Conservation (phyloP, 2,888 invertebrate genomes). For the Latrodectus hesperus region DNA sequence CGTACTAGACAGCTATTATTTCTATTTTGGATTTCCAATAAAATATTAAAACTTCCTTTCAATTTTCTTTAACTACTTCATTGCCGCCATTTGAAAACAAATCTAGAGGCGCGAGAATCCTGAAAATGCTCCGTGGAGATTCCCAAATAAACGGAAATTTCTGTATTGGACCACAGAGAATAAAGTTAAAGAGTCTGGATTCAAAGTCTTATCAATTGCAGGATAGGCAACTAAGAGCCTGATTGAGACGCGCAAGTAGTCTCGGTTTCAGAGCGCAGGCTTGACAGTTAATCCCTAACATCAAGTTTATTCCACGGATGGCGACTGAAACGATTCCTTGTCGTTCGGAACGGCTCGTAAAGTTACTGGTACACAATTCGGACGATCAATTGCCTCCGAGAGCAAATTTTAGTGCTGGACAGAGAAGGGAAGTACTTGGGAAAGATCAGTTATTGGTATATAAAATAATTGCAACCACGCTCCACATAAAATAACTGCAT, state of each 20-base stretch:
- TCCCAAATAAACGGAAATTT: no score
- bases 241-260: background rate
- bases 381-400: conserved; percentile 32
- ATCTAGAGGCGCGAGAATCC: no score
- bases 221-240: no score
- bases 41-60: no score
- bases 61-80: no score
- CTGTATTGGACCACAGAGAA: no score
- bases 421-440: conserved; percentile 13
- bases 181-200: no score
- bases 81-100: no score
- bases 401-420: conserved; percentile 36
- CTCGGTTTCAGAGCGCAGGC: background rate
- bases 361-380: conserved; percentile 29
- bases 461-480: conserved; percentile 52
- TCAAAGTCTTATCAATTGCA: no score
- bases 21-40: no score
- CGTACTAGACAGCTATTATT: no score
- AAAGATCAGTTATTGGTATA: conserved; percentile 51
- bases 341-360: conserved; percentile 35
- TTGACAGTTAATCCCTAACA: conserved; percentile 22
- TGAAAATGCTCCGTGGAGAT: no score
- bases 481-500: conserved; percentile 31
- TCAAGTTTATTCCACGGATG: conserved; percentile 11
- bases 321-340: conserved; percentile 25